Evolutionary conservation across 2,113 vertebrate species (phyloP).

Genomic region (Dasyurus viverrinus): DNA sequence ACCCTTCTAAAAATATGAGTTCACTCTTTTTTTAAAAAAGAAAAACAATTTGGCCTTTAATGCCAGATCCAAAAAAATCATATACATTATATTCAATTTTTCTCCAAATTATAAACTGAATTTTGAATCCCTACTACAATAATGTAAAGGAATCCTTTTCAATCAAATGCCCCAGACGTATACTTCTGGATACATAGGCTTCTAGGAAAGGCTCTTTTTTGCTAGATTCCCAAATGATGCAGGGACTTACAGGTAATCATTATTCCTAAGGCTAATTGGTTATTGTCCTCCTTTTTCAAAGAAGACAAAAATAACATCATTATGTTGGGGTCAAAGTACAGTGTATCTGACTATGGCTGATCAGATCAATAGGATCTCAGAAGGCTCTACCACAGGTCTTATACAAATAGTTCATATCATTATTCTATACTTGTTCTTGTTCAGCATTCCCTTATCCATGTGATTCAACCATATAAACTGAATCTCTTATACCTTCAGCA

Average conservation of each 20-base stretch:
- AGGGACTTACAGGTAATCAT: background rate
- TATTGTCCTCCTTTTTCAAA: no score
- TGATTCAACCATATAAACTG: no score
- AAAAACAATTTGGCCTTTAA: background rate
- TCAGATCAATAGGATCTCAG: no score
- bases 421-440: background rate
- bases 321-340: no score
- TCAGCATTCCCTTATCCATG: background rate
- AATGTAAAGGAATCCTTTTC: background rate
- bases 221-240: background rate
- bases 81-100: background rate
- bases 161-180: background rate
- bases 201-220: background rate
- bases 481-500: no score
- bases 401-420: no score
- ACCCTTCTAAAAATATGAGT: background rate
- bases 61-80: background rate
- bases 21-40: background rate
- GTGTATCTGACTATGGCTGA: no score
- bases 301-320: no score
- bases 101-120: background rate
- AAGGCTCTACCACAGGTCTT: no score
- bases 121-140: background rate
- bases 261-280: background rate
- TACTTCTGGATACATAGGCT: background rate